Percentiles rank a stretch among this genome's conserved stretches.
phyloP scores from a whole-genome alignment of 2,888 invertebrate species.

The Acrobasis suavella region DNA sequence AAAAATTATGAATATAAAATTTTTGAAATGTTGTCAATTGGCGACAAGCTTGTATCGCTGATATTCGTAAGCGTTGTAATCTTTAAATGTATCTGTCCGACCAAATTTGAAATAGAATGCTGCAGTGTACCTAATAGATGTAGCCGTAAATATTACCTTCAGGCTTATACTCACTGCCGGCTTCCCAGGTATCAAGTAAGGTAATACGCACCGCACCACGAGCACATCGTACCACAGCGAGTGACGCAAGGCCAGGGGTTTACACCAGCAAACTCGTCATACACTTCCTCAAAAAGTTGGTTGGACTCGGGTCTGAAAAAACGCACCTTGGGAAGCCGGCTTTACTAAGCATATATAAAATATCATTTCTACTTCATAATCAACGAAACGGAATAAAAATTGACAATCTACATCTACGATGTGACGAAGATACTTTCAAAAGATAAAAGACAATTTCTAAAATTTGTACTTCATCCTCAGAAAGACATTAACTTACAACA shows the following conservation, averaged over 20 bases:
- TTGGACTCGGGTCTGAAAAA: constrained; percentile 12
- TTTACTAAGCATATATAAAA: constrained; percentile 1
- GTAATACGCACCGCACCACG: constrained; percentile 16
- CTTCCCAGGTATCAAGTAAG: constrained; percentile 14
- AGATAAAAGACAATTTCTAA: background rate
- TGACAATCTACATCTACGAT: background rate
- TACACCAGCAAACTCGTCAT: constrained; percentile 8
- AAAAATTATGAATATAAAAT: too few species aligned
- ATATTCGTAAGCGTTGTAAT: too few species aligned
- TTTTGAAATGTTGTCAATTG: too few species aligned
- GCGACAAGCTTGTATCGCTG: too few species aligned
- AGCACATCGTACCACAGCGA: background rate
- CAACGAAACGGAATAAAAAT: background rate
- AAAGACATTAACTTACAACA: constrained; percentile 58
- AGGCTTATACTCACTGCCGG: constrained; percentile 22
- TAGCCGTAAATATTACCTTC: constrained; percentile 3
- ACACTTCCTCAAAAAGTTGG: constrained; percentile 4
- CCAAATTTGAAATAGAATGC: too few species aligned
- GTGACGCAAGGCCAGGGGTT: background rate
- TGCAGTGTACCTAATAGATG: background rate
- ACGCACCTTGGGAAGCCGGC: constrained; percentile 20
- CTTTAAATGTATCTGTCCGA: too few species aligned
- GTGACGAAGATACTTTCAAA: background rate
- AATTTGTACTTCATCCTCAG: background rate
- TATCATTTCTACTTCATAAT: constrained; percentile 4